These are phyloP conservation scores for Anabacerthia variegaticeps DNA, from an alignment of 2,797 vertebrate genomes.

Conservation along the genomic window DNA sequence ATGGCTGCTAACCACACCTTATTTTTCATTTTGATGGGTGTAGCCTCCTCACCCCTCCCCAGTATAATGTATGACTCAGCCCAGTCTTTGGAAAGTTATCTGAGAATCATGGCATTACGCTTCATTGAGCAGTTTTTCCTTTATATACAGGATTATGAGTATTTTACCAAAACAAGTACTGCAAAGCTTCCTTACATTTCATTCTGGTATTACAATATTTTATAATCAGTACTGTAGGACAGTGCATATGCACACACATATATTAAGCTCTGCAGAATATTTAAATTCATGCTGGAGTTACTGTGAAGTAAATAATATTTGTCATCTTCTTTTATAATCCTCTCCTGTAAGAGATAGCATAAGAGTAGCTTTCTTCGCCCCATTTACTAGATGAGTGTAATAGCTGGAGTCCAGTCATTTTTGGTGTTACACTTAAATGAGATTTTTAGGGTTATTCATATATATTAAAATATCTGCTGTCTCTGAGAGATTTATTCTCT, in stretches of 20 bases:
- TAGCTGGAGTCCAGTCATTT: not conserved
- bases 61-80: not conserved
- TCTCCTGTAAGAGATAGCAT: not conserved
- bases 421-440: not conserved
- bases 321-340: not conserved
- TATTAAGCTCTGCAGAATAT: not conserved
- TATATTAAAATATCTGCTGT: not conserved
- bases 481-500: not conserved
- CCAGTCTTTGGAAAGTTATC: not conserved
- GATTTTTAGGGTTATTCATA: not conserved
- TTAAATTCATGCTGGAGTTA: not conserved
- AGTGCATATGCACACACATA: not conserved
- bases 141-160: not conserved
- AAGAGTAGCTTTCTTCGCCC: conserved; percentile 4
- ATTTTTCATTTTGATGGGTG: not conserved
- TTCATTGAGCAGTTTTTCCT: not conserved
- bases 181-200: not conserved
- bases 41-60: not conserved
- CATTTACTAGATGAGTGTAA: conserved; percentile 1
- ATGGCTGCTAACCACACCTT: not conserved
- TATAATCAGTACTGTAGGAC: not conserved
- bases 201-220: not conserved
- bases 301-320: conserved; percentile 23
- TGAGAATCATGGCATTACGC: not conserved
- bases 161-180: not conserved